phyloP scores from a whole-genome alignment of 2,888 invertebrate species.

The Liopterus haemorrhoidalis region DNA sequence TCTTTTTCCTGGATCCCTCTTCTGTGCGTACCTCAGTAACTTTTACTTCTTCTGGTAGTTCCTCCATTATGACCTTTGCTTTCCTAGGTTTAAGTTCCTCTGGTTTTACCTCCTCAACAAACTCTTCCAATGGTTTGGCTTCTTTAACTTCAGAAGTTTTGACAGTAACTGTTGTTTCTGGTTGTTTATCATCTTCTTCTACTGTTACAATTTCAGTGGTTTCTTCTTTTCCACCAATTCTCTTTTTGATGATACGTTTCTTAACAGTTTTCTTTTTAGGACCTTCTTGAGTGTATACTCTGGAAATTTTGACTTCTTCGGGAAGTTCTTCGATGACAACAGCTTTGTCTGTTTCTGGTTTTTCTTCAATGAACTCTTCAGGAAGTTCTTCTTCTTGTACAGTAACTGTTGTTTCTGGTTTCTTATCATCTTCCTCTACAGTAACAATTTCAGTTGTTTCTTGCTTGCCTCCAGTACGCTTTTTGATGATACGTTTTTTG shows the following conservation, averaged over 20 bases:
- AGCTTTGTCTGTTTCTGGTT: slow-evolving; percentile 40
- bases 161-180: slow-evolving; percentile 35
- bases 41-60: slow-evolving; percentile 36
- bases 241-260: slow-evolving; percentile 32
- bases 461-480: slow-evolving; percentile 34
- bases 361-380: slow-evolving; percentile 41
- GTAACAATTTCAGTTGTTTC: slow-evolving; percentile 38
- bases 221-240: slow-evolving; percentile 39
- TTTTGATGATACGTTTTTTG: slow-evolving; percentile 33
- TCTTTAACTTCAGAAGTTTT: slow-evolving; percentile 31
- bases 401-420: slow-evolving; percentile 24
- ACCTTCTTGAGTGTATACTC: slow-evolving; percentile 37
- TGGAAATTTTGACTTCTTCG: slow-evolving; percentile 36
- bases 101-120: slow-evolving; percentile 30
- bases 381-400: slow-evolving; percentile 36
- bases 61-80: slow-evolving; percentile 19
- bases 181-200: slow-evolving; percentile 32
- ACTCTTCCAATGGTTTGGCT: slow-evolving; percentile 30
- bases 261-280: slow-evolving; percentile 35
- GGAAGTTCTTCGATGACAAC: slow-evolving; percentile 40
- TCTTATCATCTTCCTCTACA: slow-evolving; percentile 38
- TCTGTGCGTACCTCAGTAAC: slow-evolving; percentile 30
- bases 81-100: slow-evolving; percentile 27
- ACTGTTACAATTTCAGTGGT: slow-evolving; percentile 44
- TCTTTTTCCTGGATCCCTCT: slow-evolving; percentile 30